Conservation (phyloP, 2,113 vertebrate species). For the Lampris megalopsis region DNA sequence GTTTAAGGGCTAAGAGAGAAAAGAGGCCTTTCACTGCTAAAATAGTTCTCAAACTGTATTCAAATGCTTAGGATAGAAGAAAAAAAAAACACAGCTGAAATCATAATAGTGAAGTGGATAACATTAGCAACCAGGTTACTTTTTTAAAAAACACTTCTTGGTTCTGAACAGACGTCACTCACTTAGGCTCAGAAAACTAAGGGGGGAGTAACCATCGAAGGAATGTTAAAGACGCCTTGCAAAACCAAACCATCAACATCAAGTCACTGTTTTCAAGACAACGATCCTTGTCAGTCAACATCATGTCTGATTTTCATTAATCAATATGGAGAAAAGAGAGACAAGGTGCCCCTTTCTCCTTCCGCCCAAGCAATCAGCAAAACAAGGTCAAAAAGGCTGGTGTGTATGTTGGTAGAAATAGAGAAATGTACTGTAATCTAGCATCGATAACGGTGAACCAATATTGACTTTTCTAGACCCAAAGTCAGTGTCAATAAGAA, state of each 20-base stretch:
- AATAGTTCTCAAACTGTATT: too few relatives aligned
- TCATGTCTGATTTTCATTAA: background rate
- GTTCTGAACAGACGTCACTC: background rate
- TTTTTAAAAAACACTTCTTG: background rate
- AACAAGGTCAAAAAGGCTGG: background rate
- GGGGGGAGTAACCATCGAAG: background rate
- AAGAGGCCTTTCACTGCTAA: background rate
- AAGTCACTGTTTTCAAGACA: background rate
- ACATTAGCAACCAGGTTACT: too few relatives aligned
- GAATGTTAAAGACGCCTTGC: background rate
- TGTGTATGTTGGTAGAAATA: background rate
- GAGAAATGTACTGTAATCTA: conserved; percentile 3
- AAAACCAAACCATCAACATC: background rate
- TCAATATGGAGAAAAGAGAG: background rate
- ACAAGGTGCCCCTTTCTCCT: background rate
- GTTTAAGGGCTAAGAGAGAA: background rate
- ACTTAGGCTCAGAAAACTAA: background rate
- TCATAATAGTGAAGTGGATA: too few relatives aligned
- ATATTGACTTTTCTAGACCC: too few relatives aligned
- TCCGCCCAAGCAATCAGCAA: background rate
- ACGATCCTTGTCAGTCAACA: background rate
- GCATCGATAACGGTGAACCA: too few relatives aligned
- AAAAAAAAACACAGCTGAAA: too few relatives aligned
- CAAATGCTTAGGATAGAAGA: too few relatives aligned
- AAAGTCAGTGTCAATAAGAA: too few relatives aligned